phyloP scores from a whole-genome alignment of 2,888 invertebrate genomes.

The Lissonota sp. region DNA sequence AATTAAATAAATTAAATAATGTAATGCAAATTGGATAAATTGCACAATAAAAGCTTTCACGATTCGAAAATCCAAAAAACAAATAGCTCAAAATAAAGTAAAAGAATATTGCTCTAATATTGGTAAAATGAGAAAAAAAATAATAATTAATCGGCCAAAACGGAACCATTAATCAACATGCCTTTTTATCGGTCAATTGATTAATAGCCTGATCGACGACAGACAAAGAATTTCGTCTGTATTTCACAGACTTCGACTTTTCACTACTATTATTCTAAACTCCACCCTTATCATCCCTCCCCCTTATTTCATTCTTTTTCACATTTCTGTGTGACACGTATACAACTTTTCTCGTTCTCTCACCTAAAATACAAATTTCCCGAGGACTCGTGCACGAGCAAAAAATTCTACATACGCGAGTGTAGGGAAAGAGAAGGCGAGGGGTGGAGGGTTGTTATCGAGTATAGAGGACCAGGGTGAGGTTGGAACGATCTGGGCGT shows the following conservation, averaged over 20 bases:
- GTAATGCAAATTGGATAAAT: too few relatives aligned
- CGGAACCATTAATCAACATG: background rate
- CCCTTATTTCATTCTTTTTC: background rate
- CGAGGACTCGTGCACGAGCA: background rate
- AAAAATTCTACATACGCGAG: background rate
- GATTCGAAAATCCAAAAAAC: background rate
- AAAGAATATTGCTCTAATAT: background rate
- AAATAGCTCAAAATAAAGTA: background rate
- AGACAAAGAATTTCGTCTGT: background rate
- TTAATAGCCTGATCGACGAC: background rate
- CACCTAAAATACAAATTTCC: slow-evolving; percentile 9
- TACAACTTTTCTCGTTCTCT: slow-evolving; percentile 13
- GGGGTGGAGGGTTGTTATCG: slow-evolving; percentile 69
- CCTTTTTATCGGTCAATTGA: background rate
- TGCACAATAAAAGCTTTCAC: too few relatives aligned
- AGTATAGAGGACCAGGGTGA: slow-evolving; percentile 72
- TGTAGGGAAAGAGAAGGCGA: too few relatives aligned
- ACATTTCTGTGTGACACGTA: slow-evolving; percentile 1
- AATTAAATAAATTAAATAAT: too few relatives aligned
- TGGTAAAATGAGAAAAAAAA: background rate
- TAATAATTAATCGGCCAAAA: background rate
- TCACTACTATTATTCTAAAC: background rate
- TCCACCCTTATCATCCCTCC: background rate
- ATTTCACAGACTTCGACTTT: slow-evolving; percentile 23
- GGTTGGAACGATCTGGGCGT: slow-evolving; percentile 73